Evolutionary conservation across 2,113 vertebrate genomes (phyloP), one percentile per base, ranked within the genome.

Genomic region (Ardeotis arabs): DNA sequence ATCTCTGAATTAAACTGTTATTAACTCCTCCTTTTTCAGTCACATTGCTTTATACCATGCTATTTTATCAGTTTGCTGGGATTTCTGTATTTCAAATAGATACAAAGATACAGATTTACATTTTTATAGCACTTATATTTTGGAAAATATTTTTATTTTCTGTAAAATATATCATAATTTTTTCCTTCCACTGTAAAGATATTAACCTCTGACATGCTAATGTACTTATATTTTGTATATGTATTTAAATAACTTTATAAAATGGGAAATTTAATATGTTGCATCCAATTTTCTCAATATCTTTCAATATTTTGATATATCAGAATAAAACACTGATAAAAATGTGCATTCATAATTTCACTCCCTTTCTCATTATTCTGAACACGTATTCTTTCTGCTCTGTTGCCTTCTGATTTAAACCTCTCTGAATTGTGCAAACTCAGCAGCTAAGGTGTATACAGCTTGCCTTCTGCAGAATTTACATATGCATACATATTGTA

Each of bases 401-500:
- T 67, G 19, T 53, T 93, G 66, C 66, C 23, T 89, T 68, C 45
- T 84, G 33, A 91, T 90, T 95, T 91, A 95, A 93, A 67, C 10
- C 3, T 81, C 74, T 64, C 41, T 52, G 64, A 81, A 64, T 44
- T 58, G 39, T 89, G 80, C 87, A 78, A 64, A 73, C 44, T 84
- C 93, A 95, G 80, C 80, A 84, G 10, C 6, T n/a, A 60, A 87
- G 39, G 33, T 67, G 33, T 60, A 27, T 41, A 50, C n/a, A 59
- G 8, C 9, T 81, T 81, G 49, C 16, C 21, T 89, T 47, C 60
- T 63, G 19, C 60, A 89, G 23, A 39, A 69, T 89, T 90, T 94
- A 80, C 47, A 89, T 94, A 91, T 49, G 31, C 39, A 91, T 44
- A 66, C 14, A 13, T 25, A 59, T 53, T 52, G 35, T 17, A 50